These are phyloP conservation scores for mouse (Mus musculus) DNA, from an alignment of 2,113 vertebrate genomes.

Conservation along the genomic window GRCm39 chr6:147193001-147193500, in stretches of 20 bases:
- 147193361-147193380: neutral
- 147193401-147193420: no score
- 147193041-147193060: neutral
- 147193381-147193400: neutral
- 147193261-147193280: neutral
- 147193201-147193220: neutral
- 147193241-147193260: neutral
- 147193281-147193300: neutral
- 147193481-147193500: neutral
- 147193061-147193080: neutral
- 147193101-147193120: neutral
- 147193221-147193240: slow-evolving; percentile 2
- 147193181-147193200: neutral
- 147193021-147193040: neutral
- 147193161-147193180: neutral
- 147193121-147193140: neutral
- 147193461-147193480: neutral
- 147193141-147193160: neutral
- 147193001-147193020: neutral
- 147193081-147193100: neutral
- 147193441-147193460: neutral
- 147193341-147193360: neutral
- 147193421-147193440: neutral
- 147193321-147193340: neutral
- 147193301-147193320: neutral